Percentiles rank a stretch among this genome's conserved stretches.
phyloP scores from a whole-genome alignment of 2,113 vertebrate genomes.

The Petroica traversi region DNA sequence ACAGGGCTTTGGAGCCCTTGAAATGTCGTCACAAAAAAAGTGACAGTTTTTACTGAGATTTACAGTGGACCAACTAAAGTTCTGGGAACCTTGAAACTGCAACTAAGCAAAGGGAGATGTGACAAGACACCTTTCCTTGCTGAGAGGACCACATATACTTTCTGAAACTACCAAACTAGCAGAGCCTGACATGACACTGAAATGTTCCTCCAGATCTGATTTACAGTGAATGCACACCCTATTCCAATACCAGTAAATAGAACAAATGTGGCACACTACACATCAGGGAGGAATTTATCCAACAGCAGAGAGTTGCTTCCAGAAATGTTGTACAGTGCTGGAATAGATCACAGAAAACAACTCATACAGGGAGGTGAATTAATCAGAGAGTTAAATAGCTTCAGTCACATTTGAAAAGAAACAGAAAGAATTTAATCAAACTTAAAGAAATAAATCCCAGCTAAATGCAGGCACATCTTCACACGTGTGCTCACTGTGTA shows the following conservation, averaged over 20 bases:
- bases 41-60: not conserved
- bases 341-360: constrained; percentile 44
- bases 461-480: not conserved
- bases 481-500: not conserved
- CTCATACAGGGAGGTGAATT: not conserved
- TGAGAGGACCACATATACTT: not conserved
- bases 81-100: not conserved
- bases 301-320: not conserved
- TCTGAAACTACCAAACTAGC: not conserved
- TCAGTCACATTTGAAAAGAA: constrained; percentile 45
- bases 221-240: not conserved
- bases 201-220: constrained; percentile 13
- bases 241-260: not conserved
- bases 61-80: not conserved
- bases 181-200: constrained; percentile 16
- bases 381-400: constrained; percentile 43
- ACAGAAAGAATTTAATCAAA: constrained; percentile 27
- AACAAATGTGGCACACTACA: not conserved
- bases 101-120: not conserved
- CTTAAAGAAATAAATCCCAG: constrained; percentile 11
- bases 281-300: constrained; percentile 16
- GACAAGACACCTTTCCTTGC: not conserved
- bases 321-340: not conserved
- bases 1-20: not conserved
- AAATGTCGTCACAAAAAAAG: not conserved